phyloP scores from a whole-genome alignment of 2,888 invertebrate species.

The Acleris holmiana region DNA sequence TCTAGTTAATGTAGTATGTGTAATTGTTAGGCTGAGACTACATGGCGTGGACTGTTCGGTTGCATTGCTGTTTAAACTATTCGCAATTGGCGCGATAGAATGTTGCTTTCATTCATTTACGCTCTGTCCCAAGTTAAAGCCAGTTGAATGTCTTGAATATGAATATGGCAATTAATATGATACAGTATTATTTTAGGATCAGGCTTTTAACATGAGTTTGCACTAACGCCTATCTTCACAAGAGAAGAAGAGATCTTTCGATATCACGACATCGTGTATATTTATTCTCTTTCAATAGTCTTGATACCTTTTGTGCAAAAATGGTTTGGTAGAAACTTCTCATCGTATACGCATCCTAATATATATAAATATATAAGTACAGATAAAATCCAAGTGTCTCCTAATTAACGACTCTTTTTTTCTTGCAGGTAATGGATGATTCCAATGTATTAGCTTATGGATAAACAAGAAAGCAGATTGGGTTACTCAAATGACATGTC shows the following conservation, averaged over 20 bases:
- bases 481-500: neutral
- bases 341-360: too few species aligned
- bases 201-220: too few species aligned
- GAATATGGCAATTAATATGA: too few species aligned
- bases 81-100: neutral
- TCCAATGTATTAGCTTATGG: neutral
- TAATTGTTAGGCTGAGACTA: neutral
- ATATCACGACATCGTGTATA: too few species aligned
- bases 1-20: too few species aligned
- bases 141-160: too few species aligned
- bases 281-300: too few species aligned
- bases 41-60: neutral
- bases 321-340: neutral
- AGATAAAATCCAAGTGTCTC: neutral
- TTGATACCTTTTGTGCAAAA: neutral
- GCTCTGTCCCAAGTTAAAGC: neutral
- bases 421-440: constrained; percentile 16
- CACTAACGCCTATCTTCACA: too few species aligned
- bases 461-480: neutral
- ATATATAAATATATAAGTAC: too few species aligned
- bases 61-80: neutral
- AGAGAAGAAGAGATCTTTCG: too few species aligned
- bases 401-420: neutral
- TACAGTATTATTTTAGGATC: too few species aligned
- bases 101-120: neutral